Evolutionary conservation across 2,797 vertebrate genomes (phyloP).

Genomic region (Mormyrops attenuatus): DNA sequence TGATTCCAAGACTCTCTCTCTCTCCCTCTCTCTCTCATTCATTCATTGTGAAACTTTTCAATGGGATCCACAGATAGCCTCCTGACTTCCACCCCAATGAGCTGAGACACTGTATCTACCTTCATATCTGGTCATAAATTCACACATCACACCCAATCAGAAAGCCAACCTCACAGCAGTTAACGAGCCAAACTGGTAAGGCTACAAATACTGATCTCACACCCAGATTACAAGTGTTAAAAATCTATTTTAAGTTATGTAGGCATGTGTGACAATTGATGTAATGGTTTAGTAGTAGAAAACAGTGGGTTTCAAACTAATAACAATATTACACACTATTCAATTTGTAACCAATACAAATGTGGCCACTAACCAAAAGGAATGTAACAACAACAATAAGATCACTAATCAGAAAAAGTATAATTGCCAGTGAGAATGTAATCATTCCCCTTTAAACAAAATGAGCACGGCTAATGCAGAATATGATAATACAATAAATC

Average conservation of each 20-base stretch:
- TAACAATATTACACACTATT: background rate
- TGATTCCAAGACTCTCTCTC: background rate
- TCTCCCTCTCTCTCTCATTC: background rate
- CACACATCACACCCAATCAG: background rate
- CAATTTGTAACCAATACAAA: background rate
- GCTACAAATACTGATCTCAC: background rate
- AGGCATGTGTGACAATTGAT: background rate
- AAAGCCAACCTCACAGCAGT: background rate
- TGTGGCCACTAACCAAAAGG: background rate
- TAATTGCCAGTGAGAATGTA: background rate
- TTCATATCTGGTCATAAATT: background rate
- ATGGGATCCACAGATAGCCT: background rate
- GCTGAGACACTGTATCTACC: background rate
- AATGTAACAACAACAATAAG: background rate
- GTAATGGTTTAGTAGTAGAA: background rate
- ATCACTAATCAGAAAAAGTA: background rate
- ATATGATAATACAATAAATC: too few relatives aligned
- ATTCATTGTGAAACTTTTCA: background rate
- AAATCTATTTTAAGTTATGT: background rate
- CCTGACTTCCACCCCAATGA: background rate
- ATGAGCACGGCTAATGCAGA: background rate
- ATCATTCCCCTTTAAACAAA: background rate
- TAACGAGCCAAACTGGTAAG: background rate
- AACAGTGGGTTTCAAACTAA: background rate
- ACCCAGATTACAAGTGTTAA: background rate